Evolutionary conservation across 2,113 vertebrate genomes (phyloP).

Genomic region (Myotis yumanensis): DNA sequence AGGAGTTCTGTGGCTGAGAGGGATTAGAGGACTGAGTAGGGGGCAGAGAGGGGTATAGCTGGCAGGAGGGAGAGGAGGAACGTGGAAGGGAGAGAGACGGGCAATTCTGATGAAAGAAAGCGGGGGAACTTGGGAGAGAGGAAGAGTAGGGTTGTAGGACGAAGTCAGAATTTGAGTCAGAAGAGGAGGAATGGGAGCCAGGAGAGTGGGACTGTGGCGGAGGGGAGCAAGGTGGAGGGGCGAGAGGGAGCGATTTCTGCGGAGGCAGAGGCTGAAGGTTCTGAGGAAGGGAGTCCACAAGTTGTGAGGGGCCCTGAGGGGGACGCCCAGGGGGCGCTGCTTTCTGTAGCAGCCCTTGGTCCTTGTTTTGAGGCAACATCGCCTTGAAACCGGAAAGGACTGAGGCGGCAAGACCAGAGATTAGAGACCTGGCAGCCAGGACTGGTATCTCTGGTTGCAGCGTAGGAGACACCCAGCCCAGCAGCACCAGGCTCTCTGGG

Average conservation of each 20-base stretch:
- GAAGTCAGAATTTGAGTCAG: conserved; percentile 43
- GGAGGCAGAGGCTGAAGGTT: background rate
- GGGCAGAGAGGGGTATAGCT: background rate
- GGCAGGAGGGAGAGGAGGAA: background rate
- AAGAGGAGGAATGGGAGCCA: background rate
- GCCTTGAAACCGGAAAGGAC: conserved; percentile 40
- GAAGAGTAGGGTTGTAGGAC: background rate
- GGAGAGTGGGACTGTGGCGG: background rate
- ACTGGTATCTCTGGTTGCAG: background rate
- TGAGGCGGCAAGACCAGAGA: background rate
- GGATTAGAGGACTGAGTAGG: background rate
- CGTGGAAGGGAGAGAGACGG: background rate
- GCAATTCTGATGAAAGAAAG: conserved; percentile 41
- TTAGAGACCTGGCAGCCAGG: background rate
- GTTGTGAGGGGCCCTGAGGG: background rate
- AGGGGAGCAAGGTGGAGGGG: too few species aligned
- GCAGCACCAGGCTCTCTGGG: background rate
- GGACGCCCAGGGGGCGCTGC: background rate
- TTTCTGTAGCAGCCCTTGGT: conserved; percentile 47
- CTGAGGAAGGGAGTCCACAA: background rate
- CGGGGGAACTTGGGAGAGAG: background rate
- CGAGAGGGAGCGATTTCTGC: background rate
- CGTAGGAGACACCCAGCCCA: background rate
- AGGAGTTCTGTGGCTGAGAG: background rate
- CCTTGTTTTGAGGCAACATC: conserved; percentile 70